These are phyloP conservation scores for Hephaestus fuliginosus DNA, from an alignment of 2,797 vertebrate species.

Conservation along the genomic window DNA sequence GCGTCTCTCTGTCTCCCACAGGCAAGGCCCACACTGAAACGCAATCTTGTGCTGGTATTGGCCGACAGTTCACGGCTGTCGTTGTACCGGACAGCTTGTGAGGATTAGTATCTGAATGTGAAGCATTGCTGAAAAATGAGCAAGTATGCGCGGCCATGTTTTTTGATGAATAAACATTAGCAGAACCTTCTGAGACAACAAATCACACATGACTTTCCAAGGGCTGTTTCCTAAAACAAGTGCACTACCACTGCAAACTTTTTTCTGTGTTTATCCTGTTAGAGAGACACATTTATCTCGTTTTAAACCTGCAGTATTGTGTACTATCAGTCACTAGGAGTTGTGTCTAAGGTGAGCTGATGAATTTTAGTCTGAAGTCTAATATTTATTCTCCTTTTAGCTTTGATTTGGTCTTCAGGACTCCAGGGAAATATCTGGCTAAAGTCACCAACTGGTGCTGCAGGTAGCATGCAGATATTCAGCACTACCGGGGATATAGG, in stretches of 20 bases:
- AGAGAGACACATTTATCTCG: neutral
- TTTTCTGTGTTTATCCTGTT: neutral
- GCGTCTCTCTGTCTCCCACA: conserved; percentile 48
- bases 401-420: neutral
- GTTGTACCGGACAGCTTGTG: conserved; percentile 48
- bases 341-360: neutral
- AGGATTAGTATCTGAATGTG: conserved; percentile 64
- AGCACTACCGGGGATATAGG: neutral
- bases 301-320: neutral
- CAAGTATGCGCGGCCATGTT: conserved; percentile 33
- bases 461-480: neutral
- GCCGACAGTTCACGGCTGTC: conserved; percentile 60
- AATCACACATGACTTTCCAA: neutral
- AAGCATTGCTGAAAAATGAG: conserved; percentile 43
- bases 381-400: neutral
- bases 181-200: conserved; percentile 25
- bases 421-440: neutral
- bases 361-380: neutral
- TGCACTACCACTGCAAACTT: conserved; percentile 2
- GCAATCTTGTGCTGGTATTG: conserved; percentile 50
- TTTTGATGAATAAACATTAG: conserved; percentile 45
- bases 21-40: conserved; percentile 57
- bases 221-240: conserved; percentile 11
- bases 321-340: neutral
- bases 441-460: too few relatives aligned